Evolutionary conservation across 2,888 invertebrate genomes (phyloP).

Genomic region (Eristalis tenax): DNA sequence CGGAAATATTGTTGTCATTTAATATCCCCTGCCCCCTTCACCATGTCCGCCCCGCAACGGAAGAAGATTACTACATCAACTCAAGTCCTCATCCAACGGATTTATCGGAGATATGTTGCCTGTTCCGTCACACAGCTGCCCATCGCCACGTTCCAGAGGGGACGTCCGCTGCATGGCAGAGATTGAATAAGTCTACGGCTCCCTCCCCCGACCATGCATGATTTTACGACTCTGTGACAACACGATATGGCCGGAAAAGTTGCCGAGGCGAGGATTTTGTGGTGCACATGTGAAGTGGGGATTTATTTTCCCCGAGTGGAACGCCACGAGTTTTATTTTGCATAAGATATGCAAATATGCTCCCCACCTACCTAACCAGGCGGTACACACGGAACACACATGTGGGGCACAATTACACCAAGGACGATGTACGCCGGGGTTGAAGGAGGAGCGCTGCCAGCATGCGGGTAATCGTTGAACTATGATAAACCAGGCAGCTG

Average conservation of each 20-base stretch:
- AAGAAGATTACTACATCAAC: constrained; percentile 24
- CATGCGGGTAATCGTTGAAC: constrained; percentile 33
- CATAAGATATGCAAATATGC: constrained; percentile 63
- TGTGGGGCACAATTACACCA: constrained; percentile 42
- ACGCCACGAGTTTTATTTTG: constrained; percentile 61
- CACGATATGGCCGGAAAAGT: constrained; percentile 35
- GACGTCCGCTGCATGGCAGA: constrained; percentile 5
- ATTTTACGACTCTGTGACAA: background rate
- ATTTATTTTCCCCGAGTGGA: constrained; percentile 61
- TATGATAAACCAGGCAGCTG: constrained; percentile 28
- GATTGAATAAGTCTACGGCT: constrained; percentile 52
- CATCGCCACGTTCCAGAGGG: background rate
- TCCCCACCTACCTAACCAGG: constrained; percentile 10
- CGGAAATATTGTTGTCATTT: constrained; percentile 21
- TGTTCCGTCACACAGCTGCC: background rate
- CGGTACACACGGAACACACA: constrained; percentile 20
- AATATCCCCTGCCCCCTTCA: background rate
- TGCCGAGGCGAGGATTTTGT: constrained; percentile 15
- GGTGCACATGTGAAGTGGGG: constrained; percentile 49
- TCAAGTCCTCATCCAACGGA: constrained; percentile 43
- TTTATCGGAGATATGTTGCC: constrained; percentile 13
- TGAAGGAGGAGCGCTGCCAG: constrained; percentile 25
- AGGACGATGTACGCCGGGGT: constrained; percentile 59
- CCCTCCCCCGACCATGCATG: background rate
- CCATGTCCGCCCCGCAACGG: background rate